These are phyloP conservation scores for Labeo rohita DNA, from an alignment of 2,113 vertebrate genomes.

Conservation along the genomic window DNA sequence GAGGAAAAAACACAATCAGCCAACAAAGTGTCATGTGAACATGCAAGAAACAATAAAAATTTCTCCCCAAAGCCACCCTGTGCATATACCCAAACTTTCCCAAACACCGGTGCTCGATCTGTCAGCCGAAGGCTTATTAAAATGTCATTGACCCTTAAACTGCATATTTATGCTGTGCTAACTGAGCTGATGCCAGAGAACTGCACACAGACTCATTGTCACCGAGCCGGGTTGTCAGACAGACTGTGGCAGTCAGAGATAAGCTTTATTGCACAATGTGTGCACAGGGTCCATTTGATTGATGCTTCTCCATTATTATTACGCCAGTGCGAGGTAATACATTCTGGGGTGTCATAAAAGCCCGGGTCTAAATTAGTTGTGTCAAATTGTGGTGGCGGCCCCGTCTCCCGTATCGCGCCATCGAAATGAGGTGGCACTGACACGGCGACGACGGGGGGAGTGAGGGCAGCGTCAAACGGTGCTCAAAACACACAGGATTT, in stretches of 20 bases:
- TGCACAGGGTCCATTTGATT: constrained; percentile 70
- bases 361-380: constrained; percentile 75
- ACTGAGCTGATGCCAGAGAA: constrained; percentile 68
- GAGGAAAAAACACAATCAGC: background rate
- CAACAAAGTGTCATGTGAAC: background rate
- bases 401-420: constrained; percentile 67
- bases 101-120: constrained; percentile 65
- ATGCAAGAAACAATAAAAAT: constrained; percentile 29
- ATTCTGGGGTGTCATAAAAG: constrained; percentile 71
- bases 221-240: constrained; percentile 68
- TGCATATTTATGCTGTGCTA: constrained; percentile 77
- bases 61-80: constrained; percentile 20
- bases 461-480: constrained; percentile 1
- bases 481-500: constrained; percentile 15
- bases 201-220: constrained; percentile 57
- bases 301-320: constrained; percentile 76
- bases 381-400: constrained; percentile 69
- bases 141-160: constrained; percentile 77
- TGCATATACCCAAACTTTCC: background rate
- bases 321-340: constrained; percentile 70
- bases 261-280: constrained; percentile 77
- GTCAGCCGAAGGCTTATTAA: constrained; percentile 77
- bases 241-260: constrained; percentile 76
- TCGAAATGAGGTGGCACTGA: constrained; percentile 70
- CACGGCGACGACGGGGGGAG: constrained; percentile 47